Percentiles rank a stretch among this genome's conserved stretches.
Evolutionary conservation across 2,888 invertebrate species (phyloP).

Genomic region (Acanthosepion esculentum): DNA sequence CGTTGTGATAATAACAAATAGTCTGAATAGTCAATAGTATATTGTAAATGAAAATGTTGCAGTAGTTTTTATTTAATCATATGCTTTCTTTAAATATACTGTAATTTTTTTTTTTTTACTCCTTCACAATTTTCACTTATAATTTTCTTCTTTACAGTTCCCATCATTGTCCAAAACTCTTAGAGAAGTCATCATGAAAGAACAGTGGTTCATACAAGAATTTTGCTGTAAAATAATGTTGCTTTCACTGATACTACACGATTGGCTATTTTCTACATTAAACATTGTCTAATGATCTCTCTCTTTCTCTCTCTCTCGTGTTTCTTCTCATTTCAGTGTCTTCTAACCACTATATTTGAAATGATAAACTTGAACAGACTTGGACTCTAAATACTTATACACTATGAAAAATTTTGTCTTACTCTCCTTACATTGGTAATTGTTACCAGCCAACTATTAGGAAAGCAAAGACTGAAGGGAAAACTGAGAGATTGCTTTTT

Average conservation of each 20-base stretch:
- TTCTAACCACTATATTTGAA: background rate
- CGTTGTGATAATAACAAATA: too few relatives aligned
- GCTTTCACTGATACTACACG: background rate
- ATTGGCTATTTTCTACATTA: background rate
- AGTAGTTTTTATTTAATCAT: too few relatives aligned
- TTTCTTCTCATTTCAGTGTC: too few relatives aligned
- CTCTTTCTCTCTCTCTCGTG: too few relatives aligned
- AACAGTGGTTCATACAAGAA: background rate
- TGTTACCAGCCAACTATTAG: background rate
- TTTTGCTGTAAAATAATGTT: background rate
- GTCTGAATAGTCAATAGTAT: too few relatives aligned
- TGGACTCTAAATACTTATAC: background rate
- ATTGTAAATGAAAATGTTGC: too few relatives aligned
- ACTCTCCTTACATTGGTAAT: background rate
- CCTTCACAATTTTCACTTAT: too few relatives aligned
- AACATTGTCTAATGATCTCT: too few relatives aligned
- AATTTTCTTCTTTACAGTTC: slow-evolving; percentile 53
- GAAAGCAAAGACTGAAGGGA: too few relatives aligned
- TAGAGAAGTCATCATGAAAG: background rate
- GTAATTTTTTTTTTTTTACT: too few relatives aligned
- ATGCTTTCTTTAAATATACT: too few relatives aligned
- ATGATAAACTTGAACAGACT: background rate
- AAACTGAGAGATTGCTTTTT: background rate
- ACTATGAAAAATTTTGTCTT: background rate
- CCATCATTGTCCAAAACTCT: slow-evolving; percentile 53